These are phyloP conservation scores for Cephus rjabovi DNA, from an alignment of 2,888 invertebrate species.

Conservation along the genomic window DNA sequence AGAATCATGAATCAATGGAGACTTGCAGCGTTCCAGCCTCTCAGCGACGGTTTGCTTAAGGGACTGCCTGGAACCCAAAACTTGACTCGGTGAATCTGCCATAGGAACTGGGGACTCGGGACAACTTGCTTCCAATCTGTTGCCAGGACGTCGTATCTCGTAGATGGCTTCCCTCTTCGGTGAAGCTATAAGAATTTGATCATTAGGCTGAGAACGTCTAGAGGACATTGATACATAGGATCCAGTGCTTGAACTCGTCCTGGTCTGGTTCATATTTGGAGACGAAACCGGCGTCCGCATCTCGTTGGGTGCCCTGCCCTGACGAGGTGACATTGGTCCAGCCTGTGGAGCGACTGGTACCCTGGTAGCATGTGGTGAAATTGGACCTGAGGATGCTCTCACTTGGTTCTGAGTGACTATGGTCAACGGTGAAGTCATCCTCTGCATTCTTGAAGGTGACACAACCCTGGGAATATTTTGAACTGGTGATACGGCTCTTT, in stretches of 20 bases:
- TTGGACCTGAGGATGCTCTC: conserved; percentile 14
- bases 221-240: conserved; percentile 22
- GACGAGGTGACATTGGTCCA: conserved; percentile 14
- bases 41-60: conserved; percentile 27
- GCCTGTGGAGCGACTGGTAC: neutral
- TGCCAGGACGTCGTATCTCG: conserved; percentile 38
- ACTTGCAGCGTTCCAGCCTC: conserved; percentile 25
- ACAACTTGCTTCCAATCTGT: conserved; percentile 33
- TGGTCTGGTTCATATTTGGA: conserved; percentile 24
- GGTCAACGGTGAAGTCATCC: conserved; percentile 36
- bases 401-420: conserved; percentile 27
- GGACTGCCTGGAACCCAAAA: conserved; percentile 28
- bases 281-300: conserved; percentile 28
- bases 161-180: conserved; percentile 54
- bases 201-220: conserved; percentile 52
- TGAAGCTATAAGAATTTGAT: conserved; percentile 60
- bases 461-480: conserved; percentile 13
- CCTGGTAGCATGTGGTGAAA: neutral
- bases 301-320: conserved; percentile 11
- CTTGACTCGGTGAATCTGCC: conserved; percentile 45
- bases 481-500: neutral
- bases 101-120: conserved; percentile 53
- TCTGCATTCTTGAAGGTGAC: conserved; percentile 17
- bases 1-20: conserved; percentile 18
- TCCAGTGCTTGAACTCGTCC: conserved; percentile 16